Evolutionary conservation across 1,140 invertebrate genomes (phyloP).

Genomic region (Drosophila pandora): DNA sequence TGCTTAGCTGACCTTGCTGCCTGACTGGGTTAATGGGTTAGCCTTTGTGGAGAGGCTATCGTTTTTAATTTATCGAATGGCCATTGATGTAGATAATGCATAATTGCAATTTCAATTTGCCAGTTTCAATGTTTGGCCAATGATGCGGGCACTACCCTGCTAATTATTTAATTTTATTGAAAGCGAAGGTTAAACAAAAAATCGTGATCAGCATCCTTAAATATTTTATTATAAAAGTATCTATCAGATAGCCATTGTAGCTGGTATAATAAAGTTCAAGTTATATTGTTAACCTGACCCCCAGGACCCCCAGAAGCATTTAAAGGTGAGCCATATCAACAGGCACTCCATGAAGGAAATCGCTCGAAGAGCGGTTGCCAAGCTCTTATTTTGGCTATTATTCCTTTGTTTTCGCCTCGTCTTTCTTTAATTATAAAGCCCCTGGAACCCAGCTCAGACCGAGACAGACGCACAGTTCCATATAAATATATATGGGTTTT

Average conservation of each 20-base stretch:
- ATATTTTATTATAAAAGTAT: background rate
- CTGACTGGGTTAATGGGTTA: conserved; percentile 38
- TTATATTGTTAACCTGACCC: conserved; percentile 1
- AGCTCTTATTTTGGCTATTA: conserved; percentile 58
- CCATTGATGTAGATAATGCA: conserved; percentile 38
- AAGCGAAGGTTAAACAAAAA: background rate
- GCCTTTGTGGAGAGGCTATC: conserved; percentile 26
- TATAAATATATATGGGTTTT: conserved; percentile 43
- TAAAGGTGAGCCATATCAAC: conserved; percentile 39
- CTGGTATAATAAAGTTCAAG: too few relatives aligned
- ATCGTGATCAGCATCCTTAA: background rate
- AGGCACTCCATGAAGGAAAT: conserved; percentile 26
- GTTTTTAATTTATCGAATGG: conserved; percentile 41
- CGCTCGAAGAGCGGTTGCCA: conserved; percentile 63
- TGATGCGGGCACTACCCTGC: conserved; percentile 24
- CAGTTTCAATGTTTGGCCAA: conserved; percentile 23
- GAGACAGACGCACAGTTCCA: conserved; percentile 1
- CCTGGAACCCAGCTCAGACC: conserved; percentile 20
- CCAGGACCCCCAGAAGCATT: conserved; percentile 19
- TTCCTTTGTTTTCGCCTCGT: conserved; percentile 61
- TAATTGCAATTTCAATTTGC: conserved; percentile 47
- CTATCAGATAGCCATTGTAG: too few relatives aligned
- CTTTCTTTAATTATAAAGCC: conserved; percentile 75
- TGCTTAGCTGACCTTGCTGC: conserved; percentile 46
- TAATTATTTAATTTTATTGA: conserved; percentile 15